These are phyloP conservation scores for Stictocephala bisonia DNA, from an alignment of 2,888 invertebrate species.

Conservation along the genomic window DNA sequence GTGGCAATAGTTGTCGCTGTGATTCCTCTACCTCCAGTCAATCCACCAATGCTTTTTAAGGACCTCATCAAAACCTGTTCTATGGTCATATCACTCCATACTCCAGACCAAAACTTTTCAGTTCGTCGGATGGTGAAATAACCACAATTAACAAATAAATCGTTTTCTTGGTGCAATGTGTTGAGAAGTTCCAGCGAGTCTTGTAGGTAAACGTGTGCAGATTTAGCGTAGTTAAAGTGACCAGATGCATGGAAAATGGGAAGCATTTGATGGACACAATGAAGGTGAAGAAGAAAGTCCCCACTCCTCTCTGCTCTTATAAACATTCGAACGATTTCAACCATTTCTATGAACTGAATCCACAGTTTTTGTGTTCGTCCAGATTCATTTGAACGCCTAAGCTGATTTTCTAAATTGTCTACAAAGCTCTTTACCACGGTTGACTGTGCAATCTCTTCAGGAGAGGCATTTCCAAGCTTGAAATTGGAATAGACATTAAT, in stretches of 20 bases:
- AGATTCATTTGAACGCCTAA: conserved; percentile 6
- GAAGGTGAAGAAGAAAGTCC: conserved; percentile 57
- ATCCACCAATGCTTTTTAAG: no score
- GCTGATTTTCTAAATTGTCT: conserved; percentile 2
- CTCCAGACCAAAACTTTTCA: conserved; percentile 48
- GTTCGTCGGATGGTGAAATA: conserved; percentile 60
- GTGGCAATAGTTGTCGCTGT: conserved; percentile 49
- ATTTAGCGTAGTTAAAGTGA: conserved; percentile 62
- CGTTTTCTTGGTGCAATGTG: conserved; percentile 55
- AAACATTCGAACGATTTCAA: conserved; percentile 25
- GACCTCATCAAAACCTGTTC: conserved; percentile 46
- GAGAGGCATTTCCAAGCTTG: conserved; percentile 6
- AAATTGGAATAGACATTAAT: conserved; percentile 17
- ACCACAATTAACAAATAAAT: conserved; percentile 56
- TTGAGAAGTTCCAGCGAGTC: conserved; percentile 59
- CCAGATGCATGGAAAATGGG: conserved; percentile 62
- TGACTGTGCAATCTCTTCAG: conserved; percentile 26
- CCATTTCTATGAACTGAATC: conserved; percentile 34
- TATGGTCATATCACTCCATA: conserved; percentile 50
- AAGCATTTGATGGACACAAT: conserved; percentile 61
- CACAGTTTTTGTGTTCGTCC: conserved; percentile 31
- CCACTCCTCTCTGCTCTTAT: conserved; percentile 32
- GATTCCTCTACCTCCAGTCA: conserved; percentile 36
- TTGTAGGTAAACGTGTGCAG: conserved; percentile 58
- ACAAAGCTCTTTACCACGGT: conserved; percentile 18